phyloP scores from a whole-genome alignment of 2,113 vertebrate species.

The Megalops atlanticus region DNA sequence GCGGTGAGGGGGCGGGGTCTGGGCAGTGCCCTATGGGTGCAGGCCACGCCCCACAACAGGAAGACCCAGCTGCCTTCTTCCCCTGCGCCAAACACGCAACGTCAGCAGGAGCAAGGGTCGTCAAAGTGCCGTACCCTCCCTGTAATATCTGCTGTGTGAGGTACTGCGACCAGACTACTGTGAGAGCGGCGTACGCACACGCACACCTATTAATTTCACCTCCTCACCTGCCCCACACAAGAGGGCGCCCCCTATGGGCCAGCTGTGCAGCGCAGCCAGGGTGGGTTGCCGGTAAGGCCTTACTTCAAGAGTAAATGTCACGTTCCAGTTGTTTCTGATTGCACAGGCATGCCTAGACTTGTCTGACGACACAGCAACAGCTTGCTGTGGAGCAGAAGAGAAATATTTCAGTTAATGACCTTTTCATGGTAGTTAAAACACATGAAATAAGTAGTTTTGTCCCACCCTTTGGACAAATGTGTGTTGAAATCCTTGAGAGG shows the following conservation, averaged over 20 bases:
- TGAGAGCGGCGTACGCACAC: conserved; percentile 35
- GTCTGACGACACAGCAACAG: no score
- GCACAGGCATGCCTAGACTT: no score
- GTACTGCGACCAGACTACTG: conserved; percentile 57
- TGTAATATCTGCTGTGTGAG: conserved; percentile 51
- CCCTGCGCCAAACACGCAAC: conserved; percentile 19
- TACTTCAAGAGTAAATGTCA: no score
- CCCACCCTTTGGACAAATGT: no score
- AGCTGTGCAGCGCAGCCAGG: no score
- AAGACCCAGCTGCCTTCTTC: conserved; percentile 17
- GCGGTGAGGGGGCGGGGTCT: neutral
- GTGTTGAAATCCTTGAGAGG: neutral
- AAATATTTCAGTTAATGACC: no score
- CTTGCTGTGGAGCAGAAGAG: no score
- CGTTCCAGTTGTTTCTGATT: neutral
- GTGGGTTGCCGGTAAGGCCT: no score
- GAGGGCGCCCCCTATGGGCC: no score
- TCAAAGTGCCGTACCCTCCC: conserved; percentile 31
- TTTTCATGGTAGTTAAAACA: no score
- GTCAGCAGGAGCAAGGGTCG: conserved; percentile 8
- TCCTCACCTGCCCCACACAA: neutral
- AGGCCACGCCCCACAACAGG: neutral
- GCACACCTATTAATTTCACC: no score
- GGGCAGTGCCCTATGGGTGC: neutral
- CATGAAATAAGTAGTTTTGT: no score